These are phyloP conservation scores for Acanthornis magna DNA, from an alignment of 2,797 vertebrate species.

Conservation along the genomic window DNA sequence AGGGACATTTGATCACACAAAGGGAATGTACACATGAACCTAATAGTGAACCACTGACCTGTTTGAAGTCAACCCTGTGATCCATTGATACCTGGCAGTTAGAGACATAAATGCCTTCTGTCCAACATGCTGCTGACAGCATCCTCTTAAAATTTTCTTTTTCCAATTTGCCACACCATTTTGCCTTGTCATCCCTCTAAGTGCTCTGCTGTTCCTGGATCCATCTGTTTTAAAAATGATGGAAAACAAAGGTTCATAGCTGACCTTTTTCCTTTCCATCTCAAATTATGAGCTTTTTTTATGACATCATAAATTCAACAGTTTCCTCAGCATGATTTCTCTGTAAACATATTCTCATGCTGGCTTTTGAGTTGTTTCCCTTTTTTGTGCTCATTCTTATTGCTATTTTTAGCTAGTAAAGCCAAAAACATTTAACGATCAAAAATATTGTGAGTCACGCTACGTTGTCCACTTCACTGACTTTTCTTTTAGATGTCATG, in stretches of 20 bases:
- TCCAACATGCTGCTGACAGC: neutral
- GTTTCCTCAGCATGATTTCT: neutral
- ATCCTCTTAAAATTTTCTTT: neutral
- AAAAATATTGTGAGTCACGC: neutral
- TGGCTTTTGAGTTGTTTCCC: neutral
- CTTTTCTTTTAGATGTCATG: neutral
- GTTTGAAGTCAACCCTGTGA: neutral
- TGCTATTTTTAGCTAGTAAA: neutral
- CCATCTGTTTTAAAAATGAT: neutral
- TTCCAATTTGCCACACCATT: neutral
- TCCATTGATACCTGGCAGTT: neutral
- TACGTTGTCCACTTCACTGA: neutral
- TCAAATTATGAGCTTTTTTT: neutral
- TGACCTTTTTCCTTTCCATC: slow-evolving; percentile 13
- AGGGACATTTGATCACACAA: neutral
- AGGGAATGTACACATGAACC: neutral
- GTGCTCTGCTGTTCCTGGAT: neutral
- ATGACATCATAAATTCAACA: neutral
- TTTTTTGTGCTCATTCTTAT: neutral
- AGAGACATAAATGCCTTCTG: neutral
- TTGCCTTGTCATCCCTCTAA: neutral
- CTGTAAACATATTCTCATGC: neutral
- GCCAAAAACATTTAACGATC: neutral
- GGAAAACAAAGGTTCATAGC: neutral
- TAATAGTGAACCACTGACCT: neutral